A percentile compares a stretch with the other conserved stretches of the same genome.
phyloP scores from a whole-genome alignment of 2,113 vertebrate species.

The pig (Sus scrofa) region T2T-Sscrofa CM000829.6:57571001-57571500 shows the following conservation, averaged over 20 bases:
- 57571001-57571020: background rate
- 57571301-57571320: background rate
- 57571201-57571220: background rate
- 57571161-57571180: background rate
- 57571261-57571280: background rate
- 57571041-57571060: background rate
- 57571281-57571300: slow-evolving; percentile 38
- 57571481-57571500: slow-evolving; percentile 65
- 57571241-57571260: background rate
- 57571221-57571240: too few relatives aligned
- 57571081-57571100: background rate
- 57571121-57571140: background rate
- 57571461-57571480: slow-evolving; percentile 49
- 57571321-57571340: background rate
- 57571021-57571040: background rate
- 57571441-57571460: slow-evolving; percentile 67
- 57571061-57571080: background rate
- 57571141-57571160: background rate
- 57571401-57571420: slow-evolving; percentile 71
- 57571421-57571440: slow-evolving; percentile 76
- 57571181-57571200: background rate
- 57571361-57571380: slow-evolving; percentile 60
- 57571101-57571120: background rate
- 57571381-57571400: slow-evolving; percentile 71
- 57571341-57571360: background rate